Conservation (phyloP, 2,797 vertebrate species). For the Eremophila alpestris region DNA sequence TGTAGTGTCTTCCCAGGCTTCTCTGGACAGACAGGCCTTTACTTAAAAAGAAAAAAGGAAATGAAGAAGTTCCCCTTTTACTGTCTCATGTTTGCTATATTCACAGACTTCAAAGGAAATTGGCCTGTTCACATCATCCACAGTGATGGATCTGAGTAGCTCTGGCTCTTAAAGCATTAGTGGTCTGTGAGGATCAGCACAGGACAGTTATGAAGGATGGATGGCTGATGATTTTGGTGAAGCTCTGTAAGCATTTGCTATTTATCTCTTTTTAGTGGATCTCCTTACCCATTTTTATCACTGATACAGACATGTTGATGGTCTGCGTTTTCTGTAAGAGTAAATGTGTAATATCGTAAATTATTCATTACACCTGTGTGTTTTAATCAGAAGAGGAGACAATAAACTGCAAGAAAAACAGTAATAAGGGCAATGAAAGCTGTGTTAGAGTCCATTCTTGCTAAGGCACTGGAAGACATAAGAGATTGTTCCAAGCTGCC, state of each 20-base stretch:
- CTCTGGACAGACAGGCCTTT: not conserved
- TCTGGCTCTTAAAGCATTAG: not conserved
- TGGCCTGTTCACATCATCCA: not conserved
- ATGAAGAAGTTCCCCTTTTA: not conserved
- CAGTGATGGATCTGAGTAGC: not conserved
- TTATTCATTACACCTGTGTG: constrained; percentile 37
- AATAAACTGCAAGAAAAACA: not conserved
- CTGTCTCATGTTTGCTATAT: not conserved
- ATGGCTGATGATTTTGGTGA: not conserved
- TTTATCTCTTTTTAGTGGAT: constrained; percentile 11
- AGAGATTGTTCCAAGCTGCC: not conserved
- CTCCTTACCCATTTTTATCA: constrained; percentile 21
- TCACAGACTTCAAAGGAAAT: not conserved
- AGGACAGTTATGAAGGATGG: not conserved
- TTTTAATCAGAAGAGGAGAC: constrained; percentile 19
- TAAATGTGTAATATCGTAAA: constrained; percentile 21
- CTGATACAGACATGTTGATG: not conserved
- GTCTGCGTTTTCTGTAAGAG: constrained; percentile 42
- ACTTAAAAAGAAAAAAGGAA: not conserved
- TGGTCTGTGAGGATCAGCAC: not conserved
- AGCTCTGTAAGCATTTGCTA: not conserved
- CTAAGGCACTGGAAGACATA: not conserved
- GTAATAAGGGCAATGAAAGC: constrained; percentile 1
- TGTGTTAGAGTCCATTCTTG: not conserved
- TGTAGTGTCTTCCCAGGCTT: not conserved